Evolutionary conservation across 2,888 invertebrate genomes (phyloP), one percentile per base, ranked within the genome.

Genomic region (Troglohyphantes excavatus): DNA sequence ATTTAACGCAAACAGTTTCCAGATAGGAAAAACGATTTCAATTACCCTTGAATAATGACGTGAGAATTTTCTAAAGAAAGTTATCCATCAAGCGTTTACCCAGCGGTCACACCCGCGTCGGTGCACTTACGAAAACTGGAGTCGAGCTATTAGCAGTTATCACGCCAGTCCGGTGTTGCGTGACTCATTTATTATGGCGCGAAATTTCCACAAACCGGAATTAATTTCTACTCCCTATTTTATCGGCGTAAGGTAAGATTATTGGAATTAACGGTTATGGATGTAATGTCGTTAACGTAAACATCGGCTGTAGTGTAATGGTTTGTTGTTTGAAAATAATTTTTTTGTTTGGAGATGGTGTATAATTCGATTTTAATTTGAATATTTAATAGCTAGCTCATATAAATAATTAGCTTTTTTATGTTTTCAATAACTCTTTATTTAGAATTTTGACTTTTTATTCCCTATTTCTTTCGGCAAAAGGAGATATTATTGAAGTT

Each of bases 21-120:
- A 7, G 7, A 23, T 19, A 3, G 17, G 13, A 46, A 26, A 13
- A 5, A 46, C 17, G 27, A 53, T 46, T 72, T 72, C 46, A 72
- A 72, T 46, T 72, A 72, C 17, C 23, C 43, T 33, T 53, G 46
- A 72, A 26, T 72, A 72, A 72, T 72, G 72, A 68, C 39, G n/a
- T 19, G 27, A 59, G 27, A 59, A 46, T 13, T 23, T 59, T 33
- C 21, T 23, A 67, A 67, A 79, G 65, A 79, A 68, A 63, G 27
- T 46, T 27, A 79, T 79, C 53, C 46, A 67, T 79, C 67, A 79
- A 9, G 67, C 11, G 5, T 23, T 61, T 68, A 19, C 9, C 21
- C n/a, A 46, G 27, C 29, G 79, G 79, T 43, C 67, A 46, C 79
- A 68, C 79, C 63, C 79, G 27, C 53, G 19, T 26, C 26, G 17